Conservation (phyloP, 2,888 invertebrate genomes). For the Ormyrus labotus region DNA sequence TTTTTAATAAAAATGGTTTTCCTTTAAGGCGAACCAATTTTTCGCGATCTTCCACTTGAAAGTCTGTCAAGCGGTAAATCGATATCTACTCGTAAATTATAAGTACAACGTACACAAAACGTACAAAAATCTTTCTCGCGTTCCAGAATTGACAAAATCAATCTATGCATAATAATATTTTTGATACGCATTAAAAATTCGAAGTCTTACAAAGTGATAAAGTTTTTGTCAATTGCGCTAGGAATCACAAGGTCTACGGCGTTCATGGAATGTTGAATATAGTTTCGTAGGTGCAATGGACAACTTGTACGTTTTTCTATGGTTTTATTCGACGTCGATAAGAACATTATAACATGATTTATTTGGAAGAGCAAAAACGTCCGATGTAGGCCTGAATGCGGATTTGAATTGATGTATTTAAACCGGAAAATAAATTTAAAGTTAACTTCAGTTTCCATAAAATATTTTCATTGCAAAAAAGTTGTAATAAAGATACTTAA, state of each 20-base stretch:
- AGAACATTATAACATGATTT: slow-evolving; percentile 14
- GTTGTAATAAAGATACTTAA: too few species aligned
- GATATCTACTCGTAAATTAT: slow-evolving; percentile 39
- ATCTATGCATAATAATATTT: slow-evolving; percentile 39
- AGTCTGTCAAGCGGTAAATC: slow-evolving; percentile 34
- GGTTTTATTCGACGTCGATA: slow-evolving; percentile 17
- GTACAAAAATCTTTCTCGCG: slow-evolving; percentile 41
- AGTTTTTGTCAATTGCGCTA: slow-evolving; percentile 48
- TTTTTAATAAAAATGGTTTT: slow-evolving; percentile 13
- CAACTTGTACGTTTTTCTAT: slow-evolving; percentile 12
- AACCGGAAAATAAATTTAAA: too few species aligned
- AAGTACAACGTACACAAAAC: slow-evolving; percentile 46
- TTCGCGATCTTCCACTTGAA: slow-evolving; percentile 21
- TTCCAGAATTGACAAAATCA: slow-evolving; percentile 43
- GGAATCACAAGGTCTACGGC: slow-evolving; percentile 43
- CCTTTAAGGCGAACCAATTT: slow-evolving; percentile 33
- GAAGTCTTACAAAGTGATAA: slow-evolving; percentile 49
- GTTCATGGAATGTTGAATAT: slow-evolving; percentile 50
- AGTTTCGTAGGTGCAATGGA: slow-evolving; percentile 26
- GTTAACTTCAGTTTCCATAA: too few species aligned
- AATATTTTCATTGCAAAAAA: too few species aligned
- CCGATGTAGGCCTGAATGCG: slow-evolving; percentile 70
- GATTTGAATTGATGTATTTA: slow-evolving; percentile 63
- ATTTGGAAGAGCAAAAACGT: slow-evolving; percentile 40
- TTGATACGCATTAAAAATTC: slow-evolving; percentile 42